phyloP scores from a whole-genome alignment of 2,113 vertebrate species.

The Serinus canaria region DNA sequence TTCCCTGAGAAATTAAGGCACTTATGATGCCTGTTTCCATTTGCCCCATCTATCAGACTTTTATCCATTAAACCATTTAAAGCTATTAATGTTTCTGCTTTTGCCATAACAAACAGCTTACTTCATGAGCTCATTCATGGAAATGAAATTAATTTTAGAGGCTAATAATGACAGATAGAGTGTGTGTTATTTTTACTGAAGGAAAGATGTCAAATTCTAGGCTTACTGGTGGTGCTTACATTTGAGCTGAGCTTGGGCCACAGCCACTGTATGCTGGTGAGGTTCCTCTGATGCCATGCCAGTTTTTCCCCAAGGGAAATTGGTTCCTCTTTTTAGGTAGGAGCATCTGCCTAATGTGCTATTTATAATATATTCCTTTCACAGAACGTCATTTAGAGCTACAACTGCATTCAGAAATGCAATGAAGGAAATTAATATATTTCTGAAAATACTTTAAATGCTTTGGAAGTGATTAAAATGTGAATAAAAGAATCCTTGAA shows the following conservation, averaged over 20 bases:
- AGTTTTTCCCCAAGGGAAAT: not conserved
- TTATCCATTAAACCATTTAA: not conserved
- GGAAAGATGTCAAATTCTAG: not conserved
- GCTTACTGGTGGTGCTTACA: not conserved
- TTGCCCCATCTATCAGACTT: not conserved
- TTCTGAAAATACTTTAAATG: not conserved
- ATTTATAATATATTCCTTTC: not conserved
- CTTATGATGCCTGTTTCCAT: not conserved
- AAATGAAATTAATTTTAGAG: slow-evolving; percentile 9
- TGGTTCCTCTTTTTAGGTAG: not conserved
- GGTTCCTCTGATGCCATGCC: not conserved
- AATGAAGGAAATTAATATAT: not conserved
- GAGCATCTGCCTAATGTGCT: not conserved
- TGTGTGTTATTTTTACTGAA: not conserved
- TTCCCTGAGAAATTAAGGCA: not conserved
- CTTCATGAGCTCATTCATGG: not conserved
- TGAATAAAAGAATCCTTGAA: not conserved
- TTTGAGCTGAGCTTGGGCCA: not conserved
- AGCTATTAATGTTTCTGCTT: slow-evolving; percentile 18
- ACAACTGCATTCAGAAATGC: not conserved
- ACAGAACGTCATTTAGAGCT: not conserved
- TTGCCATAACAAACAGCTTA: not conserved
- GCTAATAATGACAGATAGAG: not conserved
- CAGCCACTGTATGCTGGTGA: not conserved
- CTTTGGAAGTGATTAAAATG: not conserved